Base-by-base conservation (phyloP, 2,888 invertebrate genomes). In the Odontocolon sp. region DNA sequence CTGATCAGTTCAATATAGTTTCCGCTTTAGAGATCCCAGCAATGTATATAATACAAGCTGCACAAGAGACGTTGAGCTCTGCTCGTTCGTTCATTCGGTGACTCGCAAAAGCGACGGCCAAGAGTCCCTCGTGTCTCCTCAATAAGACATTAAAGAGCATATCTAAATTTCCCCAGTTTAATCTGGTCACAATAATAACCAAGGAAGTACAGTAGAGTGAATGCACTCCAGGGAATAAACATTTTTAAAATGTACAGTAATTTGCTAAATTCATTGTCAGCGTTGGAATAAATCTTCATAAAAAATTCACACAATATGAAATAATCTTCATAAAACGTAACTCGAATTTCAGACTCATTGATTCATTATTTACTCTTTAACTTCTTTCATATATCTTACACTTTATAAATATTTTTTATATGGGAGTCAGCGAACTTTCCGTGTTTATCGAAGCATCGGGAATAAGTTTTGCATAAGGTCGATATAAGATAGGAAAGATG, bases 121-220 rank as follows among this genome's bases (percentile, higher is more conserved):
- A 45, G 50, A 42, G 21, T 77, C 68, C 72, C 71, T 45, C 2
- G 72, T 57, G 77, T 52, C 77, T 72, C 72, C 28, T 72, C 72
- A 52, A 72, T 72, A 59, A 33, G 72, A 68, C 57, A 69, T 69
- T 77, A 52, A 69, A 77, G 68, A 52, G 63, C 52, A 50, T 70
- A 72, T 59, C 57, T 57, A 64, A 64, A 72, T 72, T 77, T 64
- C 31, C 52, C 50, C 59, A 69, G 67, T 72, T 72, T 64, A 77
- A 77, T 77, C 64, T 31, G 42, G 67, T 64, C 72, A 45, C 11
- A 69, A 59, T 40, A 50, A 57, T 40, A 36, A 76, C 16, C 18
- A 56, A 56, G 33, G 50, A 26, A 45, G 33, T 28, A 47, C 33
- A 23, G 33, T 54, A n/a, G n/a, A n/a, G n/a, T n/a, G n/a, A n/a